Base-by-base conservation (phyloP, 2,888 invertebrate genomes). In the Ophion slaviceki region DNA sequence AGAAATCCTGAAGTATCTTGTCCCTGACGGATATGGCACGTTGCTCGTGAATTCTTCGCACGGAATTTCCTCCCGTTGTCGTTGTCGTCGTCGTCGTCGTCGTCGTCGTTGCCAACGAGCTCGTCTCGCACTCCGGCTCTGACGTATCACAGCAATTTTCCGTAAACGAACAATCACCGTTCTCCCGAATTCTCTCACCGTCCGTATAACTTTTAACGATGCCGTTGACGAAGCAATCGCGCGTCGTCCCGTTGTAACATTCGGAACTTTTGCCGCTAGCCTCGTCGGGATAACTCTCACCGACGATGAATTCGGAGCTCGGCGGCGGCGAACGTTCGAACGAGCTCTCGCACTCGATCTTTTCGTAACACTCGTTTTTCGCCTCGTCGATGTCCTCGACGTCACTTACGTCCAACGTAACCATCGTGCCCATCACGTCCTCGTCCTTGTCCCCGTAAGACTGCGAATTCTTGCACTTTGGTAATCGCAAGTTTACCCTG, bases 401-500 rank as follows among this genome's bases (percentile, higher is more conserved):
- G 64, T 92, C 93, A 77, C 93, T 93, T 72, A 91, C 91, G 76
- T 94, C 92, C 71, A 93, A 83, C 57, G 90, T 89, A 20, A 91
- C 89, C 47, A 91, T 91, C 36, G 92, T 93, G 28, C 90, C 88
- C 47, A 93, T 91, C 1, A 91, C 89, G 53, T 89, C 86, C 53
- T 93, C 93, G 67, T 92, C 93, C 87, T 94, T 93, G 74, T 94
- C 94, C 82, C 90, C 91, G 47, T 79, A 88, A 80, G 89, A 91
- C 66, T 90, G 89, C 2, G 78, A 61, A 88, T 89, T 91, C 85
- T 91, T 91, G 62, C 84, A 87, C 77, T 90, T 92, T n/a, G 91
- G 88, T 84, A 93, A 93, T 79, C 95, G 94, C 82, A 95, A 90
- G 82, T 96, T 96, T 47, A 96, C 95, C 88, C 95, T 95, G 57